A percentile compares a stretch with the other conserved stretches of the same genome.
These are phyloP conservation scores for Cremastinae sp. DNA, from an alignment of 2,888 invertebrate genomes.

Conservation along the genomic window DNA sequence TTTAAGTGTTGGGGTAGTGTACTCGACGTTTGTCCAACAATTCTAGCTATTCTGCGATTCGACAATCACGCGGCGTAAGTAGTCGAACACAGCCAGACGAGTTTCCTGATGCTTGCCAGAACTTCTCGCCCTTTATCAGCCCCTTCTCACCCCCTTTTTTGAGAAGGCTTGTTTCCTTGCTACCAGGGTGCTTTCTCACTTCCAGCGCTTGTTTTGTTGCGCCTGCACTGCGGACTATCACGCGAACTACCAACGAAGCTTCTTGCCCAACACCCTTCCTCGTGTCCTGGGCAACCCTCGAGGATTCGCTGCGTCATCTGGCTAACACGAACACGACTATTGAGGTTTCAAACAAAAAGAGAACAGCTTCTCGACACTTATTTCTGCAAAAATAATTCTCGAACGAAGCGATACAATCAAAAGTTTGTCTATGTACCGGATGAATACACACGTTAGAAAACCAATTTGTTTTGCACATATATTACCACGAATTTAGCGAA, in stretches of 20 bases:
- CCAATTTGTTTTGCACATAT: too few relatives aligned
- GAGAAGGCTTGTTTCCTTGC: constrained; percentile 9
- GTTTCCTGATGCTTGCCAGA: constrained; percentile 48
- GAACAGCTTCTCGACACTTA: neutral
- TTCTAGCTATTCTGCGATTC: constrained; percentile 45
- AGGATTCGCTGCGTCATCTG: neutral
- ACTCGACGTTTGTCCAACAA: constrained; percentile 47
- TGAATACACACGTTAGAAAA: too few relatives aligned
- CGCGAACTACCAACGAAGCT: constrained; percentile 49
- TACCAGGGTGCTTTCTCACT: constrained; percentile 18
- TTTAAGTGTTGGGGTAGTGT: constrained; percentile 33
- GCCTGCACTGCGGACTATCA: constrained; percentile 63
- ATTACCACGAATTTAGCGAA: too few relatives aligned
- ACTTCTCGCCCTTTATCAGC: constrained; percentile 20
- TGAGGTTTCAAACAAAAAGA: neutral
- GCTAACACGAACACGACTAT: neutral
- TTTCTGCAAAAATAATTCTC: too few relatives aligned
- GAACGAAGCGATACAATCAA: too few relatives aligned
- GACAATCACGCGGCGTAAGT: constrained; percentile 48
- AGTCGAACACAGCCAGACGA: constrained; percentile 37
- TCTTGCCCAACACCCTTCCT: neutral
- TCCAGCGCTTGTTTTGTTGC: constrained; percentile 41
- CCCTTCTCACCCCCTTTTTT: neutral
- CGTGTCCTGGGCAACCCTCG: neutral
- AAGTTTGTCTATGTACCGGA: too few relatives aligned